Conservation (phyloP, 30 jellyfish, hydroid and myxozoan species). For the Euphysa ruthae region DNA sequence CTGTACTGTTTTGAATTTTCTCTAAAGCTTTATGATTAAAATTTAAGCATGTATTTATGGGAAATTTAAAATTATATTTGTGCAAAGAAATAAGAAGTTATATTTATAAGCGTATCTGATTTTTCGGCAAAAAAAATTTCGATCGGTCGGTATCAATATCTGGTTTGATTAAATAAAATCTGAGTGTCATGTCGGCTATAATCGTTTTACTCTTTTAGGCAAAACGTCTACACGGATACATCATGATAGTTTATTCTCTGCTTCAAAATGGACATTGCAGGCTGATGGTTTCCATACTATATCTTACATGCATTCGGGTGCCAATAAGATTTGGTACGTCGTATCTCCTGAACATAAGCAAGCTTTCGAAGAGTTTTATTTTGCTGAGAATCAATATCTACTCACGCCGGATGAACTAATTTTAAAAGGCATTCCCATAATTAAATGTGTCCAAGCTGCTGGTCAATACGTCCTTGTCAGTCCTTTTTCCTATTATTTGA, state of each 20-base stretch:
- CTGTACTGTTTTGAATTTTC: no score
- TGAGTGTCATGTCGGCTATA: no score
- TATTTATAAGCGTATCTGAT: no score
- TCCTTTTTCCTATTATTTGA: conserved; percentile 16
- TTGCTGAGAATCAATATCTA: neutral
- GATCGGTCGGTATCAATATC: no score
- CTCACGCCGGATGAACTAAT: neutral
- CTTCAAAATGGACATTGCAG: conserved; percentile 14
- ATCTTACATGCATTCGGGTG: conserved; percentile 24
- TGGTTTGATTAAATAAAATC: no score
- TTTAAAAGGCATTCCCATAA: neutral
- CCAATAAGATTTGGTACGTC: conserved; percentile 38
- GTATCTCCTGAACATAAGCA: neutral
- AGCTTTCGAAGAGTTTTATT: neutral
- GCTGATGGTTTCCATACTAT: conserved; percentile 9
- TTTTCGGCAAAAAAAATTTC: no score
- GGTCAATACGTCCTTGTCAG: conserved; percentile 19
- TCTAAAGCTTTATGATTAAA: no score
- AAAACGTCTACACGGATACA: neutral
- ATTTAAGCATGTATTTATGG: no score
- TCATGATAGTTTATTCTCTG: conserved; percentile 15
- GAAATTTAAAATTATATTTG: no score
- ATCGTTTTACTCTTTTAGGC: no score
- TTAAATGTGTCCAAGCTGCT: conserved; percentile 11
- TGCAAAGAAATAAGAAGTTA: no score